Conservation (phyloP, 2,113 vertebrate species). For the Mormoops blainvillei region DNA sequence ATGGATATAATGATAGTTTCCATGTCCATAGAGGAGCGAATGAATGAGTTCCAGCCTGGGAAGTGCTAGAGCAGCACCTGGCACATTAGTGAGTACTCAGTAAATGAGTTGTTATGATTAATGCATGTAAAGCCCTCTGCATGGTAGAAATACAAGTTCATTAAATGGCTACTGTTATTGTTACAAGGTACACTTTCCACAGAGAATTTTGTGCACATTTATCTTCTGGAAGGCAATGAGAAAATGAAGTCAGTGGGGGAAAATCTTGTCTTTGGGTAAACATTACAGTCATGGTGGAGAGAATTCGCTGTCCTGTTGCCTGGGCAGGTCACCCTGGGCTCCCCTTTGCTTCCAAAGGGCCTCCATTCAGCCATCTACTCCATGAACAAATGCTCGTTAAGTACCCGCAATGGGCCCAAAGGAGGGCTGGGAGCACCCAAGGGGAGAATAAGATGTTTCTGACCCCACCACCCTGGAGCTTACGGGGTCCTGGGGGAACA, state of each 20-base stretch:
- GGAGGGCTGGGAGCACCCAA: neutral
- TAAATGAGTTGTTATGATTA: conserved; percentile 1
- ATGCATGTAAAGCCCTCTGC: neutral
- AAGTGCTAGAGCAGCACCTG: neutral
- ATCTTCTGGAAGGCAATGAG: conserved; percentile 40
- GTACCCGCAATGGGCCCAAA: neutral
- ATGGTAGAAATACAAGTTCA: conserved; percentile 30
- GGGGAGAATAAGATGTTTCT: neutral
- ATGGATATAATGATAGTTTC: neutral
- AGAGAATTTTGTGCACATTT: conserved; percentile 19
- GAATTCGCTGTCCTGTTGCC: neutral
- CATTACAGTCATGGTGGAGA: neutral
- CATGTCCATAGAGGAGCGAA: neutral
- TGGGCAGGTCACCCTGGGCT: neutral
- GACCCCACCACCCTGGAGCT: neutral
- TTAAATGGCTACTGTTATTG: conserved; percentile 29
- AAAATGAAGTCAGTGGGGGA: neutral
- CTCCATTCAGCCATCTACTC: neutral
- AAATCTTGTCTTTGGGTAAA: conserved; percentile 17
- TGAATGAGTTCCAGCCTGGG: neutral
- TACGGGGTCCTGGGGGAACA: neutral
- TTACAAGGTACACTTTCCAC: conserved; percentile 5
- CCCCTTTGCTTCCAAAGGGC: neutral
- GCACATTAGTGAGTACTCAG: neutral
- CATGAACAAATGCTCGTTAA: neutral